Conservation (phyloP, 2,888 invertebrate species). For the Scaptomyza polygonia region DNA sequence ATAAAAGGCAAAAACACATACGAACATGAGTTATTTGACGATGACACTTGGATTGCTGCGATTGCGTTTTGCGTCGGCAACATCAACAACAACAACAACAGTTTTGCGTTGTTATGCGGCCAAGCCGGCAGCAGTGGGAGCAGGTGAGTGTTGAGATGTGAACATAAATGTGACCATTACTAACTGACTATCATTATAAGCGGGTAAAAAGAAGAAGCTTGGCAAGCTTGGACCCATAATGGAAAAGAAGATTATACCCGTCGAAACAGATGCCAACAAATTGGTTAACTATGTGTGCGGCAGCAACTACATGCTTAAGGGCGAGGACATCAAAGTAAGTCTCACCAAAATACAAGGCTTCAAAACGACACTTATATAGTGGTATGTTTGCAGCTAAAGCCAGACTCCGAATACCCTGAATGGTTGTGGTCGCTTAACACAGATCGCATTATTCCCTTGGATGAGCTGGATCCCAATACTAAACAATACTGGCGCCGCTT, state of each 20-base stretch:
- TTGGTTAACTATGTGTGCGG: constrained; percentile 93
- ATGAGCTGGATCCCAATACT: constrained; percentile 91
- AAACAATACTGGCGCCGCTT: constrained; percentile 93
- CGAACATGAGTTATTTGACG: constrained; percentile 53
- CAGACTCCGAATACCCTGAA: constrained; percentile 93
- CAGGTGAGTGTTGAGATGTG: constrained; percentile 47
- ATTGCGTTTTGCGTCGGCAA: constrained; percentile 34
- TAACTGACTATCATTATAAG: constrained; percentile 8
- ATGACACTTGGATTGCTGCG: constrained; percentile 42
- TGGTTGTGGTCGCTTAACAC: constrained; percentile 94
- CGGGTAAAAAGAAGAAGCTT: constrained; percentile 86
- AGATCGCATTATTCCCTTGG: constrained; percentile 87
- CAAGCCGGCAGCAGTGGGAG: constrained; percentile 64
- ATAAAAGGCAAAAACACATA: background rate
- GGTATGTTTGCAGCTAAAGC: constrained; percentile 85
- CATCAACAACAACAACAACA: constrained; percentile 5
- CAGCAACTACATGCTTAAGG: constrained; percentile 91
- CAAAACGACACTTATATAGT: background rate
- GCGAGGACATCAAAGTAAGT: constrained; percentile 90
- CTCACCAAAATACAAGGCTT: background rate
- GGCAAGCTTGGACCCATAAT: constrained; percentile 87
- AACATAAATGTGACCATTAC: background rate
- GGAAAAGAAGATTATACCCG: constrained; percentile 90
- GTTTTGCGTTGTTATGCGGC: constrained; percentile 59
- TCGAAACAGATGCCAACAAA: constrained; percentile 92